Evolutionary conservation across 2,797 vertebrate species (phyloP), one percentile per base, ranked within the genome.

Genomic region (Eulemur rubriventer): DNA sequence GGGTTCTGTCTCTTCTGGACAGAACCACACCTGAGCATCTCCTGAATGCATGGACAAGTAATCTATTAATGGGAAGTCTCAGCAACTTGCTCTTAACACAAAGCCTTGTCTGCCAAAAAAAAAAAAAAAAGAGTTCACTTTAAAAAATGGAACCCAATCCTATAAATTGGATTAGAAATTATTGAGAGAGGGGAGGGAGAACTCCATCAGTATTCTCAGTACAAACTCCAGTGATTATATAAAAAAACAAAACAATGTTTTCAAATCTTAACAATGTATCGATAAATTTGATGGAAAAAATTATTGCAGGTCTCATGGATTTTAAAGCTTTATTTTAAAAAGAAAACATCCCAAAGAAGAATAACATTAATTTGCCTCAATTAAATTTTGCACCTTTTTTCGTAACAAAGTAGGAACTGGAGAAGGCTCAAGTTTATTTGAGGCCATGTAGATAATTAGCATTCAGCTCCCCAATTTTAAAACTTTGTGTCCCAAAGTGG

Each of bases 391-490:
- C 30, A 91, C 28, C 16, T 67, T 93, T 94, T 84, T 46, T 85
- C 33, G 22, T 50, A 41, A 91, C 41, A 70, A 80, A 89, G 33
- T 28, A 80, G 75, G 46, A 92, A n/a, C 80, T 46, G 12, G 50
- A 85, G 79, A 92, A 93, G 50, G 18, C 24, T 96, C 43, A 35
- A 38, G 89, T 94, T 95, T 92, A 92, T 95, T 65, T 89, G 87
- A 97, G 89, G 43, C 55, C 92, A 61, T 26, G 20, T 7, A 82
- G 55, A 46, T 92, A 88, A 90, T 92, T 57, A 89, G 59, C 90
- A 93, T 93, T 89, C 80, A 61, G 41, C 24, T 69, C 50, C 46
- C 50, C 55, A 73, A n/a, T 89, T 90, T 82, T 52, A 94, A 96
- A 96, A 80, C 59, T 43, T 83, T 84, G 55, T 69, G 12, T 96